Conservation (phyloP, 2,797 vertebrate genomes). For the Rhincodon typus region DNA sequence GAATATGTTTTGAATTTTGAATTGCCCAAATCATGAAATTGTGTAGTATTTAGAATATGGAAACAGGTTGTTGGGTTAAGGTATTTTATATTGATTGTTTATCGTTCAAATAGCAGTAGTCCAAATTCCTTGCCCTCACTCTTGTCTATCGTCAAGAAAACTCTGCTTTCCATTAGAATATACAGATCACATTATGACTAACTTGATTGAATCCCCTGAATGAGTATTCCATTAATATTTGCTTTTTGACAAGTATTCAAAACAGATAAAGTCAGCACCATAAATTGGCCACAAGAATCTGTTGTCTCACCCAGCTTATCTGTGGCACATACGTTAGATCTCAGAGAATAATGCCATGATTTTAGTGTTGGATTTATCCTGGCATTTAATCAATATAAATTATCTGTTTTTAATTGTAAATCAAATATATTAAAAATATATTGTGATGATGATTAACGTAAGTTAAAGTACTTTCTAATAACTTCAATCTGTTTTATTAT, state of each 20-base stretch:
- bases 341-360: neutral
- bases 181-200: neutral
- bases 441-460: no score
- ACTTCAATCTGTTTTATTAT: conserved; percentile 12
- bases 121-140: neutral
- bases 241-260: neutral
- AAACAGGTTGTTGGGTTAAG: neutral
- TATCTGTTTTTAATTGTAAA: neutral
- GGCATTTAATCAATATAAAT: neutral
- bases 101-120: no score
- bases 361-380: neutral
- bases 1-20: neutral
- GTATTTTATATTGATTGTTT: neutral
- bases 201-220: neutral
- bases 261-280: neutral
- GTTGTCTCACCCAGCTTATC: neutral
- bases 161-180: neutral
- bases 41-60: neutral
- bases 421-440: neutral
- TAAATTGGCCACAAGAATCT: no score
- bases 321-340: neutral
- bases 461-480: neutral
- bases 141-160: neutral
- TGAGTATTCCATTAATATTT: neutral
- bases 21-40: neutral